Conservation (phyloP, 2,888 invertebrate species). For the Hirtodrosophila duncani region DNA sequence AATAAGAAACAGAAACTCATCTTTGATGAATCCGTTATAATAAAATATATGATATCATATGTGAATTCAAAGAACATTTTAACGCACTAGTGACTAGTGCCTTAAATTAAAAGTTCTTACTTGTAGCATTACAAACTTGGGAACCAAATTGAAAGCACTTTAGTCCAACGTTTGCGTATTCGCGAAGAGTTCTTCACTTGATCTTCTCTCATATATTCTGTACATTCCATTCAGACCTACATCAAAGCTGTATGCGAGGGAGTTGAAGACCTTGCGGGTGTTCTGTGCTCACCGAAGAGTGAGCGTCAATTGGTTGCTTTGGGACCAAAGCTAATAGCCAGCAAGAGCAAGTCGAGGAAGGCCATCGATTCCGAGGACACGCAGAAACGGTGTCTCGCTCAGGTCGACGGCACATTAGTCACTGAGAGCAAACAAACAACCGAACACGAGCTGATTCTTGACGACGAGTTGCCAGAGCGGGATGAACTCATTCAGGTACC, state of each 20-base stretch:
- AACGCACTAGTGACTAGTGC: too few species aligned
- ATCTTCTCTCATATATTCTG: not conserved
- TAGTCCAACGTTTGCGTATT: too few species aligned
- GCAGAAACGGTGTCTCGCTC: conserved; percentile 86
- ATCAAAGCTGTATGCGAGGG: conserved; percentile 85
- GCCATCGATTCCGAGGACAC: conserved; percentile 92
- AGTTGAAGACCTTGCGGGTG: conserved; percentile 84
- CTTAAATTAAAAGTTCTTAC: too few species aligned
- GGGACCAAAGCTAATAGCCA: conserved; percentile 86
- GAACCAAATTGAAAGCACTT: too few species aligned
- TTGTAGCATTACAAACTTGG: too few species aligned
- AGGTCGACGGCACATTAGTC: conserved; percentile 89
- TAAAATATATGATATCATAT: too few species aligned
- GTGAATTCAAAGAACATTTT: too few species aligned
- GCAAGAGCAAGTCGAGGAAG: conserved; percentile 87
- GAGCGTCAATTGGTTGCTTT: conserved; percentile 82
- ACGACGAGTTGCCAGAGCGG: conserved; percentile 64
- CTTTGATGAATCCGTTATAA: too few species aligned
- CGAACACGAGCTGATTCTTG: conserved; percentile 88
- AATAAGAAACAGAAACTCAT: too few species aligned
- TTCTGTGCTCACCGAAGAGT: conserved; percentile 82
- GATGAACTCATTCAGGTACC: conserved; percentile 35
- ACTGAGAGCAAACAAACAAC: conserved; percentile 90
- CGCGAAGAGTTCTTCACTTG: not conserved
- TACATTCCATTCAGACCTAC: conserved; percentile 81